Percentiles rank a stretch among this genome's conserved stretches.
These are phyloP conservation scores for Trichopria drosophilae DNA, from an alignment of 2,888 invertebrate genomes.

Conservation along the genomic window DNA sequence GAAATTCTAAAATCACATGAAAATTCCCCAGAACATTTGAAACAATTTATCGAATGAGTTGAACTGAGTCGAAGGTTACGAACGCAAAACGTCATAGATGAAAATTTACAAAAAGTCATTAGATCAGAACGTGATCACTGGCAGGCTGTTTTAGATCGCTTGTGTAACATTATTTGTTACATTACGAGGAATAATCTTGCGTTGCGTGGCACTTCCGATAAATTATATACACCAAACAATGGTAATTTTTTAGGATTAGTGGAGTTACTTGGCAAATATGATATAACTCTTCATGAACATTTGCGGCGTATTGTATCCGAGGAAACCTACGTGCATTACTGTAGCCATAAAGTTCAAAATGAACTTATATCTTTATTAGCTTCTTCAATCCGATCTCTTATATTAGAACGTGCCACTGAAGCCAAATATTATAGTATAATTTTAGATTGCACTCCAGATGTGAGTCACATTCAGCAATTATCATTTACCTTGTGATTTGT, in stretches of 20 bases:
- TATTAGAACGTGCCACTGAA: background rate
- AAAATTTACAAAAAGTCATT: no score
- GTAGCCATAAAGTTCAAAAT: constrained; percentile 8
- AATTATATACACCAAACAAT: background rate
- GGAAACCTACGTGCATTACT: constrained; percentile 1
- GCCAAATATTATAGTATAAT: constrained; percentile 2
- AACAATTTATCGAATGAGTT: no score
- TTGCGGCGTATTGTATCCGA: background rate
- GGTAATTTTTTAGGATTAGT: constrained; percentile 6
- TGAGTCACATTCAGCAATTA: background rate
- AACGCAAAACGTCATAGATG: no score
- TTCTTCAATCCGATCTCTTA: background rate
- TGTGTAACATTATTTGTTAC: background rate
- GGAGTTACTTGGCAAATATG: background rate
- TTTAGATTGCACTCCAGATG: constrained; percentile 10
- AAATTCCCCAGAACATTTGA: no score
- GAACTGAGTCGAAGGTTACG: no score
- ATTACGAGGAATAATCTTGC: constrained; percentile 1
- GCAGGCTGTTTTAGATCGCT: background rate
- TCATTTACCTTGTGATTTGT: background rate
- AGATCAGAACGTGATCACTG: no score
- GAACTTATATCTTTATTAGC: constrained; percentile 8
- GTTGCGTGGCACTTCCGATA: constrained; percentile 2
- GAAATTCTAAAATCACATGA: no score
- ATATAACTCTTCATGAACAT: background rate